phyloP scores from a whole-genome alignment of 2,113 vertebrate species.

The Neopipo cinnamomea region DNA sequence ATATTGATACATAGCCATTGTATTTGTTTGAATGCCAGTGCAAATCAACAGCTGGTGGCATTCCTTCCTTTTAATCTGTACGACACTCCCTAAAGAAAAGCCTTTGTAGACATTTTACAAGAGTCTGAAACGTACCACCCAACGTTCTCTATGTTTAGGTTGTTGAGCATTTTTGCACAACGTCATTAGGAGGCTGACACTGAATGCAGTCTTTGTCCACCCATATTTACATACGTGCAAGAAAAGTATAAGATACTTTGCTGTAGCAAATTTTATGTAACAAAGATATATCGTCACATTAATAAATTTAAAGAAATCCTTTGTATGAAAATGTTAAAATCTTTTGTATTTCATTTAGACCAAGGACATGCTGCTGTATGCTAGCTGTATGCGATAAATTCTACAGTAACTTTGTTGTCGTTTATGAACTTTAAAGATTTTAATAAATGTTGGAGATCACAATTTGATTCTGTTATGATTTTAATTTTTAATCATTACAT shows the following conservation, averaged over 20 bases:
- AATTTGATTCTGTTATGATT: constrained; percentile 76
- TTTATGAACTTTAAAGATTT: constrained; percentile 83
- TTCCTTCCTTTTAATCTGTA: constrained; percentile 74
- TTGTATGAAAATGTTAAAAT: constrained; percentile 84
- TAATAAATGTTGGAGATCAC: constrained; percentile 84
- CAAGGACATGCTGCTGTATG: constrained; percentile 82
- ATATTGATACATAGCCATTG: constrained; percentile 64
- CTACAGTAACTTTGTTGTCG: constrained; percentile 82
- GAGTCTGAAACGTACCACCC: constrained; percentile 75
- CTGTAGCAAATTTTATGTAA: constrained; percentile 96
- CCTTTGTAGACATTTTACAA: constrained; percentile 77
- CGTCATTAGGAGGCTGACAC: constrained; percentile 80
- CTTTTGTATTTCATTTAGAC: constrained; percentile 81
- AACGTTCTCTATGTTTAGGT: constrained; percentile 80
- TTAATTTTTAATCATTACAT: constrained; percentile 70
- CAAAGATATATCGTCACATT: constrained; percentile 86
- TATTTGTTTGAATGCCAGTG: constrained; percentile 69
- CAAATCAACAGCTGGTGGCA: constrained; percentile 73
- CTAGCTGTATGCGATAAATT: constrained; percentile 82
- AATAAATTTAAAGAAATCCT: constrained; percentile 87
- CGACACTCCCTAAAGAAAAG: constrained; percentile 71
- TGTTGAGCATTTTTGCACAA: constrained; percentile 87
- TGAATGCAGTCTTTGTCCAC: constrained; percentile 77
- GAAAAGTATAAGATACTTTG: constrained; percentile 86
- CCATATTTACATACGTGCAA: constrained; percentile 86